phyloP scores from a whole-genome alignment of 2,888 invertebrate genomes.

The Monopis laevigella region DNA sequence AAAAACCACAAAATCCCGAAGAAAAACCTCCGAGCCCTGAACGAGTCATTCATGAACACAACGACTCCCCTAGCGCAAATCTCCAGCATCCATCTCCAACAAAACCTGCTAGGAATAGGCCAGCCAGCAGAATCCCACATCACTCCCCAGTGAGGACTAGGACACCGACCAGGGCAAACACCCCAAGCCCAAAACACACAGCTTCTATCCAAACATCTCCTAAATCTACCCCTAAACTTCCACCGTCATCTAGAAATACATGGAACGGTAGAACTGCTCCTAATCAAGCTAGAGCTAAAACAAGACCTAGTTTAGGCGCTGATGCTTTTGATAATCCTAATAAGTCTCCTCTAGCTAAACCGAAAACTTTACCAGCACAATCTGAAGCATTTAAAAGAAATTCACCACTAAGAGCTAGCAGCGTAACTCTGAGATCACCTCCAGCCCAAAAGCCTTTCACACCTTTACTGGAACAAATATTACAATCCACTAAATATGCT shows the following conservation, averaged over 20 bases:
- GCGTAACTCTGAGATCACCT: slow-evolving; percentile 61
- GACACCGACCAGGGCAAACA: slow-evolving; percentile 44
- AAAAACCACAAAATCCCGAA: slow-evolving; percentile 48
- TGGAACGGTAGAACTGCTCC: slow-evolving; percentile 75
- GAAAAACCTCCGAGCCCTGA: slow-evolving; percentile 46
- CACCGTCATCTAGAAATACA: slow-evolving; percentile 70
- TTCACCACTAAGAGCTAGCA: slow-evolving; percentile 55
- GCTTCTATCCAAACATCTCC: slow-evolving; percentile 47
- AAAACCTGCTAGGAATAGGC: slow-evolving; percentile 46
- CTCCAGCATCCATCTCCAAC: slow-evolving; percentile 40
- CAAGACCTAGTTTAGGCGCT: slow-evolving; percentile 45
- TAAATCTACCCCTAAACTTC: slow-evolving; percentile 47
- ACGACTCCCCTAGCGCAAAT: slow-evolving; percentile 53
- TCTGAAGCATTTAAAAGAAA: slow-evolving; percentile 61
- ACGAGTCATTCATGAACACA: slow-evolving; percentile 45
- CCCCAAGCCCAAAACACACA: slow-evolving; percentile 55
- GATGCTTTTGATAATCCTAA: slow-evolving; percentile 61
- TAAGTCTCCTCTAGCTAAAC: slow-evolving; percentile 69
- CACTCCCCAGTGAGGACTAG: slow-evolving; percentile 51
- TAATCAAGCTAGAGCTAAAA: slow-evolving; percentile 41
- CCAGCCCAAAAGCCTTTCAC: slow-evolving; percentile 68
- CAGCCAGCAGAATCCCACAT: slow-evolving; percentile 55
- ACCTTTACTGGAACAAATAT: slow-evolving; percentile 75
- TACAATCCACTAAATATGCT: slow-evolving; percentile 75
- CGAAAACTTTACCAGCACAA: slow-evolving; percentile 36